Conservation (phyloP, 2,888 invertebrate species). For the Rapana venosa region DNA sequence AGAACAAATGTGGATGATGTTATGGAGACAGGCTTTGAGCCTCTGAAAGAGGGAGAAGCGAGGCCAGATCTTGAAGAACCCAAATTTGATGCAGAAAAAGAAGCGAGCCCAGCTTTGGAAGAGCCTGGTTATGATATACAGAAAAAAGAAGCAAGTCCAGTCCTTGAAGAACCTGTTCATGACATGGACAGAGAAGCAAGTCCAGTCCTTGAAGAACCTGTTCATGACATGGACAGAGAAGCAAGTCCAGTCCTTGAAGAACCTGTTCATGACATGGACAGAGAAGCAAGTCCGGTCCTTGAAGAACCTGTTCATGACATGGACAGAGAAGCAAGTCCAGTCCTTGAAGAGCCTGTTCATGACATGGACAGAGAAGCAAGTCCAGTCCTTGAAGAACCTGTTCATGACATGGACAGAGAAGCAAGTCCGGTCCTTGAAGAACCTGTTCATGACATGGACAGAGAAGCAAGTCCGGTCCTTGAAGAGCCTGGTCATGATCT, state of each 20-base stretch:
- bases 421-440: background rate
- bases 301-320: no score
- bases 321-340: background rate
- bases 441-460: background rate
- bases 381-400: background rate
- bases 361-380: background rate
- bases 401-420: background rate
- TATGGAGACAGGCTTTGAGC: background rate
- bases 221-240: no score
- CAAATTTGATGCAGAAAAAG: background rate
- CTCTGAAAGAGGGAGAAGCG: background rate
- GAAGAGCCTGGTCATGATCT: background rate
- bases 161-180: background rate
- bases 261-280: no score
- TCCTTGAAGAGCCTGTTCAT: background rate
- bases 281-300: no score
- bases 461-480: background rate
- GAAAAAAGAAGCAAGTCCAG: background rate
- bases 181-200: background rate
- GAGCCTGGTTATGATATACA: background rate
- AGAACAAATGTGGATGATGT: background rate
- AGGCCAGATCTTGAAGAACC: background rate
- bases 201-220: background rate
- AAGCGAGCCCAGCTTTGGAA: background rate
- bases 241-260: no score